Evolutionary conservation across 2,797 vertebrate species (phyloP), one percentile per base, ranked within the genome.

Genomic region (Saxicola maurus): DNA sequence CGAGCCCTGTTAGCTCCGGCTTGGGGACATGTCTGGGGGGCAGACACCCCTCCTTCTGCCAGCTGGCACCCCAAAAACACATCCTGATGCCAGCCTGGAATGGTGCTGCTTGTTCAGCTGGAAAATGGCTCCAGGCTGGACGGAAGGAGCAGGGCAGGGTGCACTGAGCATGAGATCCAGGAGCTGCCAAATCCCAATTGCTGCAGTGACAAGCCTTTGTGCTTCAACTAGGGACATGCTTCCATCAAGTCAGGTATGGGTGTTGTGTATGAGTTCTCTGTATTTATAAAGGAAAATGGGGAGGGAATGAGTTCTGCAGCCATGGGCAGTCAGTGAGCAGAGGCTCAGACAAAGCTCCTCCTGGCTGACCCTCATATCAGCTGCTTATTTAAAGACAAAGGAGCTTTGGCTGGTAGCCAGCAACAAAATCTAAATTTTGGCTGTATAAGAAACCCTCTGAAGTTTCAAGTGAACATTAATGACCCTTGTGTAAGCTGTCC

Each of bases 1-100:
- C 0, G 0, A 59, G 12, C 23, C 30, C n/a, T 7, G 14, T 37
- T 4, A 17, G 43, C 30, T 21, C 53, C 0, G 0, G 6, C 0
- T 46, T 60, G 0, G 15, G 53, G 48, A 1, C 37, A 19, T 0
- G 5, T 10, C 27, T 10, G 6, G 16, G 37, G 21, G 30, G 37
- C 30, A 20, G 33, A 17, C n/a, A n/a, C 1, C 6, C 11, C 24
- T n/a, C 6, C 11, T 30, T 19, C 42, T 27, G 13, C 49, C 56
- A 55, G 48, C 53, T 12, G 5, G 73, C 48, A 61, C 43, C 62
- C 64, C 13, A 0, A 40, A 82, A 33, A 2, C 10, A 0, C 49
- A 60, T n/a, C 55, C 24, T 6, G 8, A 2, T 6, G 46, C 46
- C 38, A 42, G 48, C 20, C 18, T 28, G 52, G 33, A 33, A 27